phyloP scores from a whole-genome alignment of 2,888 invertebrate genomes.

The Scaeva pyrastri region DNA sequence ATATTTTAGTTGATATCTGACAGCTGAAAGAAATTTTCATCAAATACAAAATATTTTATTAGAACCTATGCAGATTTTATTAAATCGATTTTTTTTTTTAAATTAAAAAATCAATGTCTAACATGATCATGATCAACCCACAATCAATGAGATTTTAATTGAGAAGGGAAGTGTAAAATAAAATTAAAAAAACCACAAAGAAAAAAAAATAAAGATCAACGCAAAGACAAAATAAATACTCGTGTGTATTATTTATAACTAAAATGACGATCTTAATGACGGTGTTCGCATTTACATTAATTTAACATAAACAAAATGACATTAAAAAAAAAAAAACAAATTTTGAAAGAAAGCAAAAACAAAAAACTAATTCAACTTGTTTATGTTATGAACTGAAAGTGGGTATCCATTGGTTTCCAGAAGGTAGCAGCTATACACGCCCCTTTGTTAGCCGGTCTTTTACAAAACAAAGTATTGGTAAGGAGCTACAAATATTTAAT shows the following conservation, averaged over 20 bases:
- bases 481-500: background rate
- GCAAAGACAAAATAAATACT: background rate
- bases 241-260: constrained; percentile 18
- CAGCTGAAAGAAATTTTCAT: background rate
- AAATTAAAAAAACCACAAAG: no score
- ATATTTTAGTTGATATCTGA: background rate
- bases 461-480: background rate
- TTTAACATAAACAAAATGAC: background rate
- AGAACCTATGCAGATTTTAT: background rate
- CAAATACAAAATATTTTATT: background rate
- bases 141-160: constrained; percentile 10
- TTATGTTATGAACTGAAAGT: background rate
- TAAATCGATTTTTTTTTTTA: background rate
- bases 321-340: background rate
- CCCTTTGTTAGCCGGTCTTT: background rate
- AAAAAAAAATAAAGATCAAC: constrained; percentile 1
- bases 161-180: constrained; percentile 18
- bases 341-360: background rate
- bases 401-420: no score
- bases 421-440: constrained; percentile 2
- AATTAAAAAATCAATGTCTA: background rate
- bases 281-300: constrained; percentile 20
- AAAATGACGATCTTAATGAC: constrained; percentile 25
- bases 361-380: constrained; percentile 4
- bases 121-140: background rate